These are phyloP conservation scores for Lipotes vexillifer DNA, from an alignment of 2,113 vertebrate genomes.

Conservation along the genomic window DNA sequence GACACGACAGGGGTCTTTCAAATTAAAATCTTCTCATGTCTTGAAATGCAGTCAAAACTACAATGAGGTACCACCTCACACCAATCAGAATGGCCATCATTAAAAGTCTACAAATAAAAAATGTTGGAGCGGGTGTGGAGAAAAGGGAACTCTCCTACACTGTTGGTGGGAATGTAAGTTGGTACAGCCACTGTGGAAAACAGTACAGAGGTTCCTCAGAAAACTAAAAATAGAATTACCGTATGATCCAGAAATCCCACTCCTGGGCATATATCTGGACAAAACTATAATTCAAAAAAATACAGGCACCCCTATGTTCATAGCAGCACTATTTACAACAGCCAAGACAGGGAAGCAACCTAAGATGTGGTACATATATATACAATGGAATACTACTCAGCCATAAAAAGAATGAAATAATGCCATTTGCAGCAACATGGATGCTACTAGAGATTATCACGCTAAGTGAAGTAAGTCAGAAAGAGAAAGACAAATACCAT, in stretches of 20 bases:
- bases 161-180: too few relatives aligned
- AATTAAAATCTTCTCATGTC: constrained; percentile 12
- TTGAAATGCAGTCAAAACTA: background rate
- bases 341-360: background rate
- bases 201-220: background rate
- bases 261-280: background rate
- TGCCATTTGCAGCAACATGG: background rate
- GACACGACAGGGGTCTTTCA: background rate
- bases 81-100: background rate
- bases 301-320: background rate
- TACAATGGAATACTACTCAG: background rate
- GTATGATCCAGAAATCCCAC: background rate
- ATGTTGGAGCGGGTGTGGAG: background rate
- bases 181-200: background rate
- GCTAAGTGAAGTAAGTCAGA: background rate
- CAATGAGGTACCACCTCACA: background rate
- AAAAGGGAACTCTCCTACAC: background rate
- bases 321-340: background rate
- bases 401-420: background rate
- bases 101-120: background rate
- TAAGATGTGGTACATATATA: background rate
- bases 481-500: background rate
- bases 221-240: background rate
- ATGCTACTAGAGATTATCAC: background rate
- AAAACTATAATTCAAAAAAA: background rate